A percentile compares a stretch with the other conserved stretches of the same genome.
phyloP scores from a whole-genome alignment of 2,797 vertebrate genomes.

The Allobates femoralis region DNA sequence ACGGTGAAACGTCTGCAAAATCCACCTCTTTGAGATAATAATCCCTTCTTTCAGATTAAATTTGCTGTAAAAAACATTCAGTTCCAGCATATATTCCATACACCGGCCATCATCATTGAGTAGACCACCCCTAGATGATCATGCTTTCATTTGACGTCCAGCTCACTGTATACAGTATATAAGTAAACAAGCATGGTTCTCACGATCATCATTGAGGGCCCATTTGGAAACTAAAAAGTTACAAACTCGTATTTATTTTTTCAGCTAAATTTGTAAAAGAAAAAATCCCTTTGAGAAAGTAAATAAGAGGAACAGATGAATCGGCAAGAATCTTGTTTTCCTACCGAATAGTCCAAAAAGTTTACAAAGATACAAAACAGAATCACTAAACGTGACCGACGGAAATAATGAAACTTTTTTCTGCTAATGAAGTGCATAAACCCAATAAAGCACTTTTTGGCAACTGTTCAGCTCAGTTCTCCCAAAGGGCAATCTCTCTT shows the following conservation, averaged over 20 bases:
- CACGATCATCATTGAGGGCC: not conserved
- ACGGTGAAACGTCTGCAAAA: too few relatives aligned
- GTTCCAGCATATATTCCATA: too few relatives aligned
- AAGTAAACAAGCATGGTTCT: not conserved
- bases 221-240: not conserved
- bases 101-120: too few relatives aligned
- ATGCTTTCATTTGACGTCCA: too few relatives aligned
- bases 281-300: not conserved
- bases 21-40: too few relatives aligned
- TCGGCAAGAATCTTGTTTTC: not conserved
- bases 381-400: not conserved
- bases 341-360: not conserved
- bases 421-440: conserved; percentile 33
- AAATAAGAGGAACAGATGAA: not conserved
- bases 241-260: not conserved
- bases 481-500: conserved; percentile 22
- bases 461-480: conserved; percentile 12
- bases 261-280: not conserved
- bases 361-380: not conserved
- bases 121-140: too few relatives aligned
- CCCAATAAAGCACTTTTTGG: conserved; percentile 17
- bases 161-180: not conserved
- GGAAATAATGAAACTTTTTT: conserved; percentile 17
- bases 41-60: too few relatives aligned
- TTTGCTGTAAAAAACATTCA: too few relatives aligned